Percentiles rank a stretch among this genome's conserved stretches.
Conservation (phyloP, 1,140 invertebrate genomes). For the Temnothorax nylanderi region DNA sequence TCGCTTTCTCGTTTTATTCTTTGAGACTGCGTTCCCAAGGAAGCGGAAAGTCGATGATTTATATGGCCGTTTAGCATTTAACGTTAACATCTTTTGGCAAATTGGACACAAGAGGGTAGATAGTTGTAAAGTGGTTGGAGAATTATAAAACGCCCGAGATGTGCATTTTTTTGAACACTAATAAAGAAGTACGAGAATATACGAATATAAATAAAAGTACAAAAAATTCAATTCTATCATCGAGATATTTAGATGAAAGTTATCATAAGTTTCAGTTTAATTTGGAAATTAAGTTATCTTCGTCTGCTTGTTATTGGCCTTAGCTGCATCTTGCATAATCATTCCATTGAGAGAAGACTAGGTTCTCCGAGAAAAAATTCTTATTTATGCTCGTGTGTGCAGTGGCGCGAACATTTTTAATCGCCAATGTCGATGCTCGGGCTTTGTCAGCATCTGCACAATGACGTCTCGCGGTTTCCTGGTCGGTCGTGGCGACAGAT, state of each 20-base stretch:
- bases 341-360: background rate
- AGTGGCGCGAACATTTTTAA: constrained; percentile 6
- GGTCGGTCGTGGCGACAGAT: constrained; percentile 53
- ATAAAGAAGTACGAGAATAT: too few species aligned
- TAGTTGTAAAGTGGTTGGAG: background rate
- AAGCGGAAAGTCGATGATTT: constrained; percentile 25
- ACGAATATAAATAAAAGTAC: background rate
- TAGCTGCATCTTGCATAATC: background rate
- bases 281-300: background rate
- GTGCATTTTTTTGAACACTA: too few species aligned
- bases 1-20: constrained; percentile 14
- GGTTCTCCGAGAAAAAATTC: background rate
- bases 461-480: constrained; percentile 59
- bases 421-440: constrained; percentile 39
- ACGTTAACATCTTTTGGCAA: constrained; percentile 43
- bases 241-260: background rate
- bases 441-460: constrained; percentile 46
- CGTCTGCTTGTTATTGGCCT: background rate
- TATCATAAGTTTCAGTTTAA: background rate
- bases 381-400: background rate
- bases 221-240: background rate
- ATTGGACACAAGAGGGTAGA: background rate
- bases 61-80: constrained; percentile 11
- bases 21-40: constrained; percentile 22
- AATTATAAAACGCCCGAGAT: background rate